Conservation (phyloP, 1,140 invertebrate genomes). For the Aphelenchoides fujianensis region DNA sequence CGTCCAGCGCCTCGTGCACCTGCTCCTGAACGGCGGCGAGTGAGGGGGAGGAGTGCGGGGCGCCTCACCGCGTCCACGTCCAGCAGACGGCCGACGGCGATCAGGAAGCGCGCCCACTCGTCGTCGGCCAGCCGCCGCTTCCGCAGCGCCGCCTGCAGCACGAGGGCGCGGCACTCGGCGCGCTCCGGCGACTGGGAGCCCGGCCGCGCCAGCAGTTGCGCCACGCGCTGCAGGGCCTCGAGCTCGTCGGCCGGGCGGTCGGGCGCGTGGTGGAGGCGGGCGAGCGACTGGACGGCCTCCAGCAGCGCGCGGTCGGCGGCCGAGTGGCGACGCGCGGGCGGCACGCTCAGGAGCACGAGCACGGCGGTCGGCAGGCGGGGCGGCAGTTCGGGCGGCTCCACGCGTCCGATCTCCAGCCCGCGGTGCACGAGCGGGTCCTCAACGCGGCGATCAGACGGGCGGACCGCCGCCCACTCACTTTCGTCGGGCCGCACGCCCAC, state of each 20-base stretch:
- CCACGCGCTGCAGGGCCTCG: not conserved
- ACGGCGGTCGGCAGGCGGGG: not conserved
- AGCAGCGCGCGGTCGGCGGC: not conserved
- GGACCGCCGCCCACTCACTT: not conserved
- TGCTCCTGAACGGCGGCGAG: not conserved
- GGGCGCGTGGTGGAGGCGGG: not conserved
- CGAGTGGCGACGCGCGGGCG: not conserved
- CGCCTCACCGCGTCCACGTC: not conserved
- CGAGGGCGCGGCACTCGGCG: not conserved
- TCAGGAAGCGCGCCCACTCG: not conserved
- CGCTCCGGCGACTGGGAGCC: not conserved
- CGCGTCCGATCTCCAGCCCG: not conserved
- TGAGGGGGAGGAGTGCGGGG: not conserved
- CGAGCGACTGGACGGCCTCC: not conserved
- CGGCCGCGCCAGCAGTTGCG: not conserved
- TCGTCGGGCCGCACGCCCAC: not conserved
- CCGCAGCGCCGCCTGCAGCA: not conserved
- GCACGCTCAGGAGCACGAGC: not conserved
- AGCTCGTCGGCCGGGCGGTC: not conserved
- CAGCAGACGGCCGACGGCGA: not conserved
- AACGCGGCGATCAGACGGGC: not conserved
- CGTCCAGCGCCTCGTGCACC: not conserved
- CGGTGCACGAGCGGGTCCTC: not conserved
- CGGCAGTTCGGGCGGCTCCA: not conserved
- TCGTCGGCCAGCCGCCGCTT: not conserved